Conservation (phyloP, 2,113 vertebrate species). For the Syngnathus floridae region DNA sequence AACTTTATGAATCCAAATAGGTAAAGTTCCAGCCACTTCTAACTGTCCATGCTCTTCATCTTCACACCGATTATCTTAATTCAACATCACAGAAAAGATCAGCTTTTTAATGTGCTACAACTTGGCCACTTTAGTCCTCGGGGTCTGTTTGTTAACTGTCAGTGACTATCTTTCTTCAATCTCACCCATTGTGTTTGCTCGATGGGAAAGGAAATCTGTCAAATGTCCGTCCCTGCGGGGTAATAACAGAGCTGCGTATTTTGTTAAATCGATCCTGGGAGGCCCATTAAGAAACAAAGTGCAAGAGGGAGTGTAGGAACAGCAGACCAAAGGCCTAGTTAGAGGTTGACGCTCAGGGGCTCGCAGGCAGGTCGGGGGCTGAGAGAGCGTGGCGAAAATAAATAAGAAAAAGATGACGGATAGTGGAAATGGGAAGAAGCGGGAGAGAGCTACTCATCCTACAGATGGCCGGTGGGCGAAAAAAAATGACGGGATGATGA, state of each 20-base stretch:
- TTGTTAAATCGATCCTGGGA: constrained; percentile 54
- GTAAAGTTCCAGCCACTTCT: neutral
- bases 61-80: constrained; percentile 26
- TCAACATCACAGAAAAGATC: constrained; percentile 47
- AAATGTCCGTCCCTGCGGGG: constrained; percentile 49
- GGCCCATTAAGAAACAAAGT: constrained; percentile 40
- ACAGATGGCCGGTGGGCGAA: constrained; percentile 33
- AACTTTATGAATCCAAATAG: neutral
- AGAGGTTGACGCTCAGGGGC: constrained; percentile 23
- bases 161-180: constrained; percentile 57
- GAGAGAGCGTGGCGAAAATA: constrained; percentile 16
- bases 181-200: constrained; percentile 46
- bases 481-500: constrained; percentile 25
- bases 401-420: constrained; percentile 18
- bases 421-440: constrained; percentile 18
- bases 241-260: constrained; percentile 57
- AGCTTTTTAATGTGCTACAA: constrained; percentile 41
- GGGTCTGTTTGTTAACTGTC: constrained; percentile 63
- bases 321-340: constrained; percentile 33
- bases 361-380: constrained; percentile 15
- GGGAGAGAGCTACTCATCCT: constrained; percentile 13
- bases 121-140: constrained; percentile 40
- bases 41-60: neutral
- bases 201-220: constrained; percentile 51
- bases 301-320: constrained; percentile 30